Conservation (phyloP, 2,888 invertebrate genomes). For the Acleris laterana region DNA sequence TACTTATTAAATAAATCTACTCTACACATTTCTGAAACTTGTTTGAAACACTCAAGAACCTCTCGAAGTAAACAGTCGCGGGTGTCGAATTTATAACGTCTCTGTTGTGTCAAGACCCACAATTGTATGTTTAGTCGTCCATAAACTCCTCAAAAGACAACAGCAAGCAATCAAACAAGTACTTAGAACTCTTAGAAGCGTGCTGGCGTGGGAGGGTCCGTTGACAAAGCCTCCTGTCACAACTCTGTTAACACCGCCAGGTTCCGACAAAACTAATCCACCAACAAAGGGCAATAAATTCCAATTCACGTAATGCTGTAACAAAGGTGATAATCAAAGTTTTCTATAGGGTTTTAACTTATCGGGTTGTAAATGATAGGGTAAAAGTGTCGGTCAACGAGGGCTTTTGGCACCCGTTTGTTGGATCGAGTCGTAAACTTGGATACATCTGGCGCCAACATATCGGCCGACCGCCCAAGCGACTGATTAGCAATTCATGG, state of each 20-base stretch:
- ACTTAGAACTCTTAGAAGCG: slow-evolving; percentile 21
- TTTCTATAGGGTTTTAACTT: slow-evolving; percentile 50
- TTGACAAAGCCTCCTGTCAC: slow-evolving; percentile 27
- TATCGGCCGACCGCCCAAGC: slow-evolving; percentile 47
- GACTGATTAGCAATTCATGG: slow-evolving; percentile 19
- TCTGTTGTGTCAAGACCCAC: slow-evolving; percentile 29
- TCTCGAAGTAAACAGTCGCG: slow-evolving; percentile 5
- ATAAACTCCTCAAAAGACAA: slow-evolving; percentile 21
- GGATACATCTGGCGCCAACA: slow-evolving; percentile 65
- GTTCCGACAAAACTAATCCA: slow-evolving; percentile 31
- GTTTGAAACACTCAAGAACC: not conserved
- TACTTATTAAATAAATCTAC: too few species aligned
- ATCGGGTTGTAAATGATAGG: slow-evolving; percentile 76
- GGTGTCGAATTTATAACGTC: slow-evolving; percentile 35
- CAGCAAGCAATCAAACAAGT: slow-evolving; percentile 30
- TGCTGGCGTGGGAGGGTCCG: slow-evolving; percentile 30
- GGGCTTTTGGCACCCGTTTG: slow-evolving; percentile 81
- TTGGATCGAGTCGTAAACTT: slow-evolving; percentile 56
- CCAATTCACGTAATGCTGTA: slow-evolving; percentile 47
- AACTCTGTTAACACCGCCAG: slow-evolving; percentile 1
- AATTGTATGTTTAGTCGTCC: slow-evolving; percentile 21
- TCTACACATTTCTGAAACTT: too few species aligned
- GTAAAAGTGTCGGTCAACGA: slow-evolving; percentile 74
- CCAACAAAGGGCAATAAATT: slow-evolving; percentile 50
- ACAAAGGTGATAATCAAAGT: slow-evolving; percentile 72